Percentiles rank a stretch among this genome's conserved stretches.
phyloP scores from a whole-genome alignment of 2,888 invertebrate genomes.

The Spodoptera exigua region DNA sequence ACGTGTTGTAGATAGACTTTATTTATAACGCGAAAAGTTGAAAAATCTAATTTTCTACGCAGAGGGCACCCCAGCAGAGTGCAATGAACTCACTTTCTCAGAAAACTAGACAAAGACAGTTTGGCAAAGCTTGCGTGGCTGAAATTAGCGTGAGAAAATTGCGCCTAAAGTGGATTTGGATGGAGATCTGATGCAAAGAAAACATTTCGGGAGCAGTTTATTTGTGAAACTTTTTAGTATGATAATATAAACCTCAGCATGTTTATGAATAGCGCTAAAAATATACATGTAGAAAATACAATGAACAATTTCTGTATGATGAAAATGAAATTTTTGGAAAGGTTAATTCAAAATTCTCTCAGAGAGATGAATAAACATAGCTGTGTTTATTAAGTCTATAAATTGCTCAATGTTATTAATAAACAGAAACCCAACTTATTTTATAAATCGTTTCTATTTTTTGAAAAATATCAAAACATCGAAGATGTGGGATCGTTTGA shows the following conservation, averaged over 20 bases:
- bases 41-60: conserved; percentile 69
- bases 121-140: conserved; percentile 78
- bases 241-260: conserved; percentile 2
- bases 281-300: conserved; percentile 6
- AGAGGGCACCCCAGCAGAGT: conserved; percentile 76
- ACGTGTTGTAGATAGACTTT: conserved; percentile 30
- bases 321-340: not conserved
- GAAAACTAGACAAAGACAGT: conserved; percentile 78
- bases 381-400: conserved; percentile 7
- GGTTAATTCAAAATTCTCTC: conserved; percentile 6
- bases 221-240: conserved; percentile 12
- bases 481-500: conserved; percentile 23
- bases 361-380: conserved; percentile 12
- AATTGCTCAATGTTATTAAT: conserved; percentile 11
- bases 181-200: conserved; percentile 44
- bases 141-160: conserved; percentile 77
- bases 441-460: conserved; percentile 6
- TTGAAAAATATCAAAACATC: conserved; percentile 9
- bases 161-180: conserved; percentile 50
- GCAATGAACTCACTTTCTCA: conserved; percentile 74
- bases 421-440: conserved; percentile 15
- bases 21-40: conserved; percentile 58
- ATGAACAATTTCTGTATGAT: not conserved
- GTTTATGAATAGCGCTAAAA: conserved; percentile 6
- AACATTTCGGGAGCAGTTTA: conserved; percentile 21